phyloP scores from a whole-genome alignment of 2,888 invertebrate species.

The Acleris holmiana region DNA sequence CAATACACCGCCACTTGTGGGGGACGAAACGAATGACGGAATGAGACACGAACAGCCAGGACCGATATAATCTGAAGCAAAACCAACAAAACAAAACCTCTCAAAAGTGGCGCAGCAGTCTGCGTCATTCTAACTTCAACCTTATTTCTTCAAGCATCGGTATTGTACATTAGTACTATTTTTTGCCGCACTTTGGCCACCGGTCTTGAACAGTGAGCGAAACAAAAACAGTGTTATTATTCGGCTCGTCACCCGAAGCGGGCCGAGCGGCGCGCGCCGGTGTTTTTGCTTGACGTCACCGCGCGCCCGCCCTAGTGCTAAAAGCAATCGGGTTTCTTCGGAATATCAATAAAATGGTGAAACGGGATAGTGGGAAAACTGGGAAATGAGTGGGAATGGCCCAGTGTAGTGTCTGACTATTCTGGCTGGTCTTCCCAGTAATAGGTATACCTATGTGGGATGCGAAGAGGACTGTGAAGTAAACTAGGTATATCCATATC shows the following conservation, averaged over 20 bases:
- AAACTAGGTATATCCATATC: too few species aligned
- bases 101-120: slow-evolving; percentile 16
- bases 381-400: background rate
- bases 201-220: slow-evolving; percentile 1
- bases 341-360: slow-evolving; percentile 3
- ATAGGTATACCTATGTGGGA: too few species aligned
- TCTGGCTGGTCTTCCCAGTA: too few species aligned
- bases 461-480: too few species aligned
- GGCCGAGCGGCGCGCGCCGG: background rate
- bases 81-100: background rate
- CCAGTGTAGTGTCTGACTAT: background rate
- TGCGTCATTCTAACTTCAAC: background rate
- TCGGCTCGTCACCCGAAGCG: slow-evolving; percentile 1
- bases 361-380: background rate
- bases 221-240: slow-evolving; percentile 24
- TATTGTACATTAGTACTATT: background rate
- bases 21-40: too few species aligned
- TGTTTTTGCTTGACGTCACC: slow-evolving; percentile 25
- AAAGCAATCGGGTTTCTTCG: slow-evolving; percentile 10
- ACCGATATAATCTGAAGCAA: background rate
- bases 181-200: slow-evolving; percentile 9
- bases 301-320: background rate
- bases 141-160: background rate
- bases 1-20: too few species aligned
- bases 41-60: too few species aligned